Percentiles rank a stretch among this genome's conserved stretches.
Evolutionary conservation across 1,140 invertebrate species (phyloP).

Genomic region (Trachymyrmex septentrionalis): DNA sequence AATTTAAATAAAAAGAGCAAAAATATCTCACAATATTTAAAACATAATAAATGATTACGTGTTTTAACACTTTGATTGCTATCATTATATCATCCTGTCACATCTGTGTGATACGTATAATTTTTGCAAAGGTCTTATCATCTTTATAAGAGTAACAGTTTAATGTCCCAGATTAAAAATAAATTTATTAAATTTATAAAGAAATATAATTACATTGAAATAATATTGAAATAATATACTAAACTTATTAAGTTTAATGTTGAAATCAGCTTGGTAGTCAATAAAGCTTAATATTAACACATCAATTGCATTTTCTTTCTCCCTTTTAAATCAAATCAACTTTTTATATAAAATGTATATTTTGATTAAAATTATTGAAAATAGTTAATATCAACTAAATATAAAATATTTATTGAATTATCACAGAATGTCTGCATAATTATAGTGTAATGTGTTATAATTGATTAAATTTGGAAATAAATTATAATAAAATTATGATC

Average conservation of each 20-base stretch:
- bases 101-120: too few species aligned
- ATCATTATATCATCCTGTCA: too few species aligned
- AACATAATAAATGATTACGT: not conserved
- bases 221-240: too few species aligned
- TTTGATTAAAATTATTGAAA: conserved; percentile 1
- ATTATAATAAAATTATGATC: not conserved
- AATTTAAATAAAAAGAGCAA: not conserved
- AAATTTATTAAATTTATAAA: too few species aligned
- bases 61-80: not conserved
- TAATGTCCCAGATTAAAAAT: too few species aligned
- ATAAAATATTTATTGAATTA: conserved; percentile 18
- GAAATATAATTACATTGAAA: too few species aligned
- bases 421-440: not conserved
- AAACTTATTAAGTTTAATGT: too few species aligned
- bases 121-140: too few species aligned
- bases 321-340: not conserved
- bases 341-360: not conserved
- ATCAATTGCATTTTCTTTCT: not conserved
- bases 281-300: not conserved
- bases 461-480: not conserved
- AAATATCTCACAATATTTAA: not conserved
- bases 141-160: too few species aligned
- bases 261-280: too few species aligned
- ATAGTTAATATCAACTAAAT: not conserved
- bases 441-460: not conserved